Evolutionary conservation across 2,113 vertebrate species (phyloP).

Genomic region (Takifugu bimaculatus): DNA sequence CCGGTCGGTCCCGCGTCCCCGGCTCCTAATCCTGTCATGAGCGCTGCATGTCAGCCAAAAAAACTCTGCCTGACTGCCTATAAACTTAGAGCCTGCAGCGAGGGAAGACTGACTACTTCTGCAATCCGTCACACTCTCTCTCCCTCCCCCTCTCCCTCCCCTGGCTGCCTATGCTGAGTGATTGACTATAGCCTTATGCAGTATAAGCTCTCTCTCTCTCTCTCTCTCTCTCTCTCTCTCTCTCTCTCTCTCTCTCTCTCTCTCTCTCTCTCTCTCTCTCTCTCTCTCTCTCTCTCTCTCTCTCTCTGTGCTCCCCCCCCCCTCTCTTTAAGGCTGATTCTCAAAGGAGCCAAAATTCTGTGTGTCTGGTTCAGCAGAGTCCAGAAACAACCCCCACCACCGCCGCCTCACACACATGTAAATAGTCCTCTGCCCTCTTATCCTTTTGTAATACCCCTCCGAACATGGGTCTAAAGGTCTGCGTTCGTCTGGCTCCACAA

Average conservation of each 20-base stretch:
- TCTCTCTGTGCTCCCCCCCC: neutral
- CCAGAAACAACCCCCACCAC: constrained; percentile 3
- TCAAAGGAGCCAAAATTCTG: constrained; percentile 39
- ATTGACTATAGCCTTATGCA: constrained; percentile 26
- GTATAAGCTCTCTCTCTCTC: constrained; percentile 10
- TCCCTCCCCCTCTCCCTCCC: constrained; percentile 8
- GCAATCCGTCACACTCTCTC: constrained; percentile 4
- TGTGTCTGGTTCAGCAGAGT: constrained; percentile 46
- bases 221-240: constrained; percentile 24
- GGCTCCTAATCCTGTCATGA: constrained; percentile 72
- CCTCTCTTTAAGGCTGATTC: constrained; percentile 21
- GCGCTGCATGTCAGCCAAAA: constrained; percentile 61
- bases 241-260: constrained; percentile 12
- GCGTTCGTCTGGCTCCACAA: neutral
- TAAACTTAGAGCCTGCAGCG: constrained; percentile 48
- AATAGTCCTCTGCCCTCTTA: constrained; percentile 12
- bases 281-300: neutral
- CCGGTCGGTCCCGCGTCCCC: constrained; percentile 65
- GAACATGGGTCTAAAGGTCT: constrained; percentile 3
- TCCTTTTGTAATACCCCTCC: constrained; percentile 19
- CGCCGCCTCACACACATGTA: constrained; percentile 17
- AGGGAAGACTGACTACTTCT: constrained; percentile 49
- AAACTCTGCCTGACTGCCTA: constrained; percentile 58
- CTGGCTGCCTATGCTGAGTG: constrained; percentile 15
- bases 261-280: too few species aligned